phyloP scores from a whole-genome alignment of 2,888 invertebrate genomes.

The Diarsia brunnea region DNA sequence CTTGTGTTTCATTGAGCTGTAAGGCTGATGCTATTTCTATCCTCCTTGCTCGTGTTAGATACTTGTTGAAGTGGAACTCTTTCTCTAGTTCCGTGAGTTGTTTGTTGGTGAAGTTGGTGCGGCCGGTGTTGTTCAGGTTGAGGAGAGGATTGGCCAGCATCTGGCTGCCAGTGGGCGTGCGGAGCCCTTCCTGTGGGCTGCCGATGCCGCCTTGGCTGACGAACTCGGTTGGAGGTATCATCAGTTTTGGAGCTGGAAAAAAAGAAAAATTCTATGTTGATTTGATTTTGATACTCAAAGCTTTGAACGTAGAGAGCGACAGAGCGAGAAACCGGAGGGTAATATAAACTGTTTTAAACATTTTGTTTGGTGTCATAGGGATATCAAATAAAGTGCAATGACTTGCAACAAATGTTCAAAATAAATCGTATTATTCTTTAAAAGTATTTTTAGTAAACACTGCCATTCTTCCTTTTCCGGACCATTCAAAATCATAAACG shows the following conservation, averaged over 20 bases:
- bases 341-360: neutral
- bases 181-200: slow-evolving; percentile 86
- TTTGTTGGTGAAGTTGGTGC: slow-evolving; percentile 99
- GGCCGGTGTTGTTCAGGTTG: slow-evolving; percentile 95
- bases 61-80: slow-evolving; percentile 99
- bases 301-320: neutral
- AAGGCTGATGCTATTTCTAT: slow-evolving; percentile 99
- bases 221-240: slow-evolving; percentile 90
- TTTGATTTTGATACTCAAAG: neutral
- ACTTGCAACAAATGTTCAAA: slow-evolving; percentile 18
- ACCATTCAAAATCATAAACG: slow-evolving; percentile 45
- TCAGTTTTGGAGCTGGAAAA: slow-evolving; percentile 92
- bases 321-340: neutral
- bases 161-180: slow-evolving; percentile 88
- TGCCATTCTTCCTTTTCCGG: slow-evolving; percentile 56
- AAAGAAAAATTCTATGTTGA: slow-evolving; percentile 43
- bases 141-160: slow-evolving; percentile 87
- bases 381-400: neutral
- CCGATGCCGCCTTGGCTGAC: slow-evolving; percentile 87
- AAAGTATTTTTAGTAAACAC: slow-evolving; percentile 53
- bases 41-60: slow-evolving; percentile 98
- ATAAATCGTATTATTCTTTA: slow-evolving; percentile 39
- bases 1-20: slow-evolving; percentile 99
- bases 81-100: slow-evolving; percentile 99
- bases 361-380: neutral